Percentiles rank a stretch among this genome's conserved stretches.
These are phyloP conservation scores for Archocentrus centrarchus DNA, from an alignment of 2,113 vertebrate species.

Conservation along the genomic window DNA sequence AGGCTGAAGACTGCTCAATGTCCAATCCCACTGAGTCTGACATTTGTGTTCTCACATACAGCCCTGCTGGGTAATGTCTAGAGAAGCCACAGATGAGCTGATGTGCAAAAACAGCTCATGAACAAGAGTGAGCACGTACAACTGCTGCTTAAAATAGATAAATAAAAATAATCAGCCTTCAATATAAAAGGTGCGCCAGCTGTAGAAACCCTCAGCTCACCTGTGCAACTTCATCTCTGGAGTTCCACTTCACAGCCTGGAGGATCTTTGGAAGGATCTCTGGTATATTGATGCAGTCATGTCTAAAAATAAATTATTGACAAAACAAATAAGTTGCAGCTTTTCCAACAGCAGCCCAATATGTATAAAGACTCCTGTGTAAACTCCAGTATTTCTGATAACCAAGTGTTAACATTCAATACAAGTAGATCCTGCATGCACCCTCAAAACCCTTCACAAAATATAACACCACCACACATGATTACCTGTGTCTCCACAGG, in stretches of 20 bases:
- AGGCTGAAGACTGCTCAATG: neutral
- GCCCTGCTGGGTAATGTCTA: neutral
- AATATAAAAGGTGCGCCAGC: constrained; percentile 26
- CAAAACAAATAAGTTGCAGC: neutral
- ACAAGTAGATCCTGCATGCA: neutral
- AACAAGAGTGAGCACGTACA: neutral
- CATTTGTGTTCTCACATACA: neutral
- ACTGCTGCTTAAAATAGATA: constrained; percentile 2
- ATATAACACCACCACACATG: neutral
- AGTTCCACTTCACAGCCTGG: constrained; percentile 98
- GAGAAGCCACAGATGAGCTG: neutral
- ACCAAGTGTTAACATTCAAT: neutral
- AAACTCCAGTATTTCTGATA: neutral
- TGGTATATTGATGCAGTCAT: constrained; percentile 92
- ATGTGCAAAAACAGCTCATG: neutral
- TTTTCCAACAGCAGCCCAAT: neutral
- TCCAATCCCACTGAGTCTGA: neutral
- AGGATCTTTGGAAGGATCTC: constrained; percentile 98
- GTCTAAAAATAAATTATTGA: constrained; percentile 74
- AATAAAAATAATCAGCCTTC: neutral
- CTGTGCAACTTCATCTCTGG: constrained; percentile 98
- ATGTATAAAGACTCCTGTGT: neutral
- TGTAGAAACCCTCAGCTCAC: constrained; percentile 71
- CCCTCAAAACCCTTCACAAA: neutral
- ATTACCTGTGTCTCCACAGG: constrained; percentile 95